Conservation (phyloP, 2,888 invertebrate genomes). For the Dascillus cervinus region DNA sequence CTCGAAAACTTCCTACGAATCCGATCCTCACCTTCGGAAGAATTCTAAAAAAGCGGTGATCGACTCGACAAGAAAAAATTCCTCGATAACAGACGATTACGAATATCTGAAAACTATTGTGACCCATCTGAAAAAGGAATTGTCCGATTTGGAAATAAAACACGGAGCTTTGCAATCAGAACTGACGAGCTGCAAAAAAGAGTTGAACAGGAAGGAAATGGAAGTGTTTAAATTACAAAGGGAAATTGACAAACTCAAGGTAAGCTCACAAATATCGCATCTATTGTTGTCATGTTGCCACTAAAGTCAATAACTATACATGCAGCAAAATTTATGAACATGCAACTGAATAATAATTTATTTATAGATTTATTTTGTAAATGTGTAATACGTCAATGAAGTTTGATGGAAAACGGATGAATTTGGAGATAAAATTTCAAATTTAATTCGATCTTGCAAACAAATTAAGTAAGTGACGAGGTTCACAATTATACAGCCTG, state of each 20-base stretch:
- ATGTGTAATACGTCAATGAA: too few species aligned
- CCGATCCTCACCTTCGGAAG: constrained; percentile 28
- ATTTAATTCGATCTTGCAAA: too few species aligned
- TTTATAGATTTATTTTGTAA: too few species aligned
- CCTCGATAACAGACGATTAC: constrained; percentile 29
- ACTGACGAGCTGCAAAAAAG: constrained; percentile 47
- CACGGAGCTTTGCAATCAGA: constrained; percentile 48
- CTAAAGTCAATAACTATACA: not conserved
- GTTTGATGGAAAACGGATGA: too few species aligned
- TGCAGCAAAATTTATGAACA: too few species aligned
- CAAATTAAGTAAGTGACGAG: too few species aligned
- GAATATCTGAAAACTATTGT: constrained; percentile 41
- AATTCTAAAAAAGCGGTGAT: constrained; percentile 28
- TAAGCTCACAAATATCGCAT: constrained; percentile 29
- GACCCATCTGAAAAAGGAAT: constrained; percentile 43
- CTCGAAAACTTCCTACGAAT: constrained; percentile 27
- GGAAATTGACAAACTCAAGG: constrained; percentile 65
- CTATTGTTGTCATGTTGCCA: constrained; percentile 2
- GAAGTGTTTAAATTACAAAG: constrained; percentile 55
- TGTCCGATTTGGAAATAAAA: constrained; percentile 44
- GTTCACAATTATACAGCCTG: too few species aligned
- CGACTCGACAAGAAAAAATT: constrained; percentile 25
- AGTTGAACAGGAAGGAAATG: constrained; percentile 48
- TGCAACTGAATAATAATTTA: too few species aligned
- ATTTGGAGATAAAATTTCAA: too few species aligned